Evolutionary conservation across 2,113 vertebrate genomes (phyloP), one percentile per base, ranked within the genome.

Genomic region (Lampris incognitus): DNA sequence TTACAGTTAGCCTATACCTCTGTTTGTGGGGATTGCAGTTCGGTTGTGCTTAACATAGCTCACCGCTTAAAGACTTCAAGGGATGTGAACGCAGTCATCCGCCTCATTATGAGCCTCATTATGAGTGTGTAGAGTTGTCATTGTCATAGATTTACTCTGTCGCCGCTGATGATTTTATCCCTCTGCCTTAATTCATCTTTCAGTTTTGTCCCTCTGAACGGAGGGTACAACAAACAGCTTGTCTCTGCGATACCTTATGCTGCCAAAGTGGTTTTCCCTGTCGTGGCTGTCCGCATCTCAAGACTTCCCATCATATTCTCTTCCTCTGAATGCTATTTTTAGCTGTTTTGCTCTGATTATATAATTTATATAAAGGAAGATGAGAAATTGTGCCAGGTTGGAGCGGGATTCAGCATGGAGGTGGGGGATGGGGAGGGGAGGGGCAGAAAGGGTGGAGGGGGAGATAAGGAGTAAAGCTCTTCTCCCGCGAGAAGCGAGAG

Each of bases 281-380:
- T 61, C 46, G 62, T 64, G 66, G 79, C 85, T 81, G 73, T 79
- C 85, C 87, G 76, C 70, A 83, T 89, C 68, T 88, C 66, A 74
- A 81, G 73, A 82, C 61, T 74, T 83, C 70, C 73, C 73, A 76
- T 92, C 61, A 72, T 80, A 58, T 42, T n/a, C 74, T 78, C 68
- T 74, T 87, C 66, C 65, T 85, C 78, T 71, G 64, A 79, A 39
- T 69, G 72, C 85, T 92, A 92, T 92, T 91, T 91, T 84, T 92
- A 91, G 84, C 66, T 41, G 67, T 57, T 86, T 86, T 74, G 77
- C 81, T 82, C 74, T 82, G 87, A 90, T 94, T 91, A 92, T 91
- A 78, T 92, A 92, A 92, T 90, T 87, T 73, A 76, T 55, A 87
- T 72, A 86, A 87, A 86, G 85, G 83, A 78, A 92, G 76, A 78